phyloP scores from a whole-genome alignment of 2,888 invertebrate genomes.

The Xanthia icteritia region DNA sequence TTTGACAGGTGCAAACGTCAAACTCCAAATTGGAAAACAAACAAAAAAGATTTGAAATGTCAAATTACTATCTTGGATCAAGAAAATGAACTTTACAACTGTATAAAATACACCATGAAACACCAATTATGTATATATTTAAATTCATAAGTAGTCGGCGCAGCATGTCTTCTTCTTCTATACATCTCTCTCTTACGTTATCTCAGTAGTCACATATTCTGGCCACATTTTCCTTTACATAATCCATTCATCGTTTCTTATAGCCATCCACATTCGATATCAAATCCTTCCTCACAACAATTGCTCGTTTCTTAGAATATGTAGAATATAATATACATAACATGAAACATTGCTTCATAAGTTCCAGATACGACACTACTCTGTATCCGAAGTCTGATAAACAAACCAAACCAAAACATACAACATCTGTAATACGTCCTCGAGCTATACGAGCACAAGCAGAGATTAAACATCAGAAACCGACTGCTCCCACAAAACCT shows the following conservation, averaged over 20 bases:
- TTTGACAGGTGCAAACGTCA: no score
- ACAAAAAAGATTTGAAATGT: no score
- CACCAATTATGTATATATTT: not conserved
- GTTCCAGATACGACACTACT: constrained; percentile 6
- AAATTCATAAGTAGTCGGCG: no score
- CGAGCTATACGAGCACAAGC: not conserved
- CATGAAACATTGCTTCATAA: not conserved
- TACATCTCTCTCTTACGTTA: not conserved
- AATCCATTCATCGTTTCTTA: not conserved
- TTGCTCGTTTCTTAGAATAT: not conserved
- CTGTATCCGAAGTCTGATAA: not conserved
- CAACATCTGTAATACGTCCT: not conserved
- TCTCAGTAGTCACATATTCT: not conserved
- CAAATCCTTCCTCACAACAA: not conserved
- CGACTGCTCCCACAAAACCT: not conserved
- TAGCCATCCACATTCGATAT: no score
- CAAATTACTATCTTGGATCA: no score
- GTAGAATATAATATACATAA: not conserved
- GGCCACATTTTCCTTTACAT: not conserved
- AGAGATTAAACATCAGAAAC: not conserved
- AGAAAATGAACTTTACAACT: no score
- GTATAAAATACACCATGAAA: not conserved
- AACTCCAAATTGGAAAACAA: no score
- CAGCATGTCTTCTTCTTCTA: not conserved
- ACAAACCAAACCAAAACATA: not conserved